Evolutionary conservation across 2,797 vertebrate species (phyloP).

Genomic region (Todus mexicanus): DNA sequence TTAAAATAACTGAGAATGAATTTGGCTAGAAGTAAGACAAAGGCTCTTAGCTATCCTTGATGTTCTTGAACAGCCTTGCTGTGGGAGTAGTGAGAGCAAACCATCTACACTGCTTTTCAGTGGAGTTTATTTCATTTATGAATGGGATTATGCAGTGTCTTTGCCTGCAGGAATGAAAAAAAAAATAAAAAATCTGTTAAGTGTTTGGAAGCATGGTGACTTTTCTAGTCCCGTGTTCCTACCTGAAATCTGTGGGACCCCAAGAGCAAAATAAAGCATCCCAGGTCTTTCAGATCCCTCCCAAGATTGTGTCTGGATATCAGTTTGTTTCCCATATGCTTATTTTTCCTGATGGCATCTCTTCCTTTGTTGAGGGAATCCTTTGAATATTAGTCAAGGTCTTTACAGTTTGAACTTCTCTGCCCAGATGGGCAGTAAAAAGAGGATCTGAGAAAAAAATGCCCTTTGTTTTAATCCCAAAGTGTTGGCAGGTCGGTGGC

Average conservation of each 20-base stretch:
- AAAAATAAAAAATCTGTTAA: background rate
- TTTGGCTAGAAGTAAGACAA: slow-evolving; percentile 37
- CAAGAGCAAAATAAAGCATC: background rate
- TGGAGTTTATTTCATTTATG: slow-evolving; percentile 16
- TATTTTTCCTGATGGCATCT: background rate
- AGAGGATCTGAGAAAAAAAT: background rate
- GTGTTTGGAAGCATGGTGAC: background rate
- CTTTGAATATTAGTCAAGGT: background rate
- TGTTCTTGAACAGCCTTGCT: slow-evolving; percentile 30
- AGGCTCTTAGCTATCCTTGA: background rate
- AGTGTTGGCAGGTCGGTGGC: background rate
- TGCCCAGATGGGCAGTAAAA: background rate
- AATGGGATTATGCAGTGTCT: slow-evolving; percentile 6
- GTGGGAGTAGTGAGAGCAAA: slow-evolving; percentile 45
- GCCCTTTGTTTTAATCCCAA: background rate
- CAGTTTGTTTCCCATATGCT: background rate
- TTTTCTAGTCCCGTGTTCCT: background rate
- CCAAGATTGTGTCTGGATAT: background rate
- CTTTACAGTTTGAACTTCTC: background rate
- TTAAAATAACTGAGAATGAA: slow-evolving; percentile 43
- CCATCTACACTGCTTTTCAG: background rate
- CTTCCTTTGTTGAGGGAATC: background rate
- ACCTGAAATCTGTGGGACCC: background rate
- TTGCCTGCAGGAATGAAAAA: background rate
- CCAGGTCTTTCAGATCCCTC: background rate